Base-by-base conservation (phyloP, 2,797 vertebrate species). In the Ctenochaetus hawaiiensis region DNA sequence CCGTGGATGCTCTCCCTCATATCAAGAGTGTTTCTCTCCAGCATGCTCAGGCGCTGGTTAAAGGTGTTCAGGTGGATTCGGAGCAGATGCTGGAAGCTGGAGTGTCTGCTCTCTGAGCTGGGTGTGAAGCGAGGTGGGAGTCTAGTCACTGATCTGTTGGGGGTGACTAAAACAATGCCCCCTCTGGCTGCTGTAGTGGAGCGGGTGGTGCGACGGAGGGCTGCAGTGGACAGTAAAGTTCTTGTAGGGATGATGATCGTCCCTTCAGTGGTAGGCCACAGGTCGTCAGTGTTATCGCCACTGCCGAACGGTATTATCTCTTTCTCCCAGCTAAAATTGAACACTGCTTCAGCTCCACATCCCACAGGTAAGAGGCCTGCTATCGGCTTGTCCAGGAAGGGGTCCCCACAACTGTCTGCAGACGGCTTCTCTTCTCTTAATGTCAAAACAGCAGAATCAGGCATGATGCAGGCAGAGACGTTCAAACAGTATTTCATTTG, bases 1-100 rank as follows among this genome's bases (percentile, higher is more conserved):
- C 22, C 52, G 0, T 34, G 81, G 17, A 96, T 90, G 59, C 75
- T 76, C 1, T 94, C 91, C 75, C 93, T 95, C 89, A 95, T 88
- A 43, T 95, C 94, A 1, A 95, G 84, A 0, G 92, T 95, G 87
- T 94, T 94, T 70, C 80, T 83, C 65, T 96, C 92, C 30, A 96
- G 77, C 93, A 95, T 94, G 82, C 88, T 92, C 18, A 96, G 73
- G 0, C 94, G 93, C 70, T 85, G 90, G 76, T 94, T 95, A 11
- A 95, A 95, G 63, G 78, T 84, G 89, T 94, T 95, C 34, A 93
- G 77, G 75, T 94, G 91, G 20, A 70, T n/a, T 18, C 91, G 89
- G 16, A 95, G 80, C n/a, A 95, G 77, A 8, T 79, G 79, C 78
- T 94, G 93, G 69, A 94, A 93, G 81, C 85, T 94, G 41, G 82